phyloP scores from a whole-genome alignment of 2,797 vertebrate genomes.

The Rhynchotus rufescens region DNA sequence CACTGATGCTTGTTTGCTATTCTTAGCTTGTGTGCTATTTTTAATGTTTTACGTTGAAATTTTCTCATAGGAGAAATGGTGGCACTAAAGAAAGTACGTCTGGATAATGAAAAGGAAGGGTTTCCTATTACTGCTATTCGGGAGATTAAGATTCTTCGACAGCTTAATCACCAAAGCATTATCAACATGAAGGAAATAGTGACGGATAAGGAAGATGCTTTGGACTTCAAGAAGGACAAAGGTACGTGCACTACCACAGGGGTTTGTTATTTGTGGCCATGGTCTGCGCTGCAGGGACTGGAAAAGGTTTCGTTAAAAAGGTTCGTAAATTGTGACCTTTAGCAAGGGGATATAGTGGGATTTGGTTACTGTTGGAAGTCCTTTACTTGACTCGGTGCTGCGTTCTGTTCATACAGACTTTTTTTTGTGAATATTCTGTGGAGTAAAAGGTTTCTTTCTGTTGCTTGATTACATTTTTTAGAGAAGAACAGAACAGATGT shows the following conservation, averaged over 20 bases:
- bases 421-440: neutral
- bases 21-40: neutral
- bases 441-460: neutral
- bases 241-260: constrained; percentile 55
- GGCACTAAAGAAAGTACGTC: constrained; percentile 86
- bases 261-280: neutral
- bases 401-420: neutral
- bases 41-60: neutral
- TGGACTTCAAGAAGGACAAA: constrained; percentile 89
- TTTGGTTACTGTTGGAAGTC: neutral
- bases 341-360: neutral
- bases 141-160: constrained; percentile 87
- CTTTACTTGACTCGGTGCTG: neutral
- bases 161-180: constrained; percentile 87
- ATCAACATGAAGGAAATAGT: constrained; percentile 90
- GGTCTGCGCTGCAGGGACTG: neutral
- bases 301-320: neutral
- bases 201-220: constrained; percentile 87
- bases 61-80: constrained; percentile 85
- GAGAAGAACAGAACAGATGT: neutral
- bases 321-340: neutral
- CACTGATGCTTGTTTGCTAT: neutral
- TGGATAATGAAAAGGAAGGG: constrained; percentile 89
- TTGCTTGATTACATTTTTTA: neutral
- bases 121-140: constrained; percentile 88